A percentile compares a stretch with the other conserved stretches of the same genome.
Evolutionary conservation across 2,888 invertebrate genomes (phyloP).

Genomic region (Mythimna vitellina): DNA sequence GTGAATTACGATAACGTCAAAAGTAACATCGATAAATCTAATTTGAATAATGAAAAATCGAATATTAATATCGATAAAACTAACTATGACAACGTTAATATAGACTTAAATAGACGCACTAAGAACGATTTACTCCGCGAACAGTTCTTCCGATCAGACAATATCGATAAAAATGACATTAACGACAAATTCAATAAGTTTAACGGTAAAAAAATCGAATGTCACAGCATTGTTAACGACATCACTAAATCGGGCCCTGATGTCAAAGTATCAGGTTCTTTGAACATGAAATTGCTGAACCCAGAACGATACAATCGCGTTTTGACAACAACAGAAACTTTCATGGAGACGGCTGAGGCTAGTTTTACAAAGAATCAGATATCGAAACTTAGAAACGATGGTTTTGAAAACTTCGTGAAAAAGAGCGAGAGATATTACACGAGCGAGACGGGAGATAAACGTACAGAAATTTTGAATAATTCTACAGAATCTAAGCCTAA

Average conservation of each 20-base stretch:
- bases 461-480: slow-evolving; percentile 79
- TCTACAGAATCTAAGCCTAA: slow-evolving; percentile 70
- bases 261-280: slow-evolving; percentile 82
- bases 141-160: slow-evolving; percentile 78
- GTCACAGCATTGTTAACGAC: slow-evolving; percentile 85
- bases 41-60: slow-evolving; percentile 45
- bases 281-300: slow-evolving; percentile 86
- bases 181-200: slow-evolving; percentile 81
- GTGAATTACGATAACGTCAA: slow-evolving; percentile 72
- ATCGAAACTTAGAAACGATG: slow-evolving; percentile 76
- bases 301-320: slow-evolving; percentile 85
- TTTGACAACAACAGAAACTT: slow-evolving; percentile 84
- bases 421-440: slow-evolving; percentile 87
- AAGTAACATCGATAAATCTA: slow-evolving; percentile 54
- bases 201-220: slow-evolving; percentile 84
- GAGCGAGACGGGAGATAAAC: slow-evolving; percentile 77
- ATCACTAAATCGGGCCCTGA: slow-evolving; percentile 82
- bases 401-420: slow-evolving; percentile 85
- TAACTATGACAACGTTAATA: slow-evolving; percentile 62
- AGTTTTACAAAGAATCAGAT: slow-evolving; percentile 84
- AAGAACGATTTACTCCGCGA: slow-evolving; percentile 84
- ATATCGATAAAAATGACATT: slow-evolving; percentile 79
- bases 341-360: slow-evolving; percentile 81
- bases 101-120: slow-evolving; percentile 71
- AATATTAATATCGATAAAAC: slow-evolving; percentile 45